Conservation (phyloP, 2,113 vertebrate species). For the Carettochelys insculpta region DNA sequence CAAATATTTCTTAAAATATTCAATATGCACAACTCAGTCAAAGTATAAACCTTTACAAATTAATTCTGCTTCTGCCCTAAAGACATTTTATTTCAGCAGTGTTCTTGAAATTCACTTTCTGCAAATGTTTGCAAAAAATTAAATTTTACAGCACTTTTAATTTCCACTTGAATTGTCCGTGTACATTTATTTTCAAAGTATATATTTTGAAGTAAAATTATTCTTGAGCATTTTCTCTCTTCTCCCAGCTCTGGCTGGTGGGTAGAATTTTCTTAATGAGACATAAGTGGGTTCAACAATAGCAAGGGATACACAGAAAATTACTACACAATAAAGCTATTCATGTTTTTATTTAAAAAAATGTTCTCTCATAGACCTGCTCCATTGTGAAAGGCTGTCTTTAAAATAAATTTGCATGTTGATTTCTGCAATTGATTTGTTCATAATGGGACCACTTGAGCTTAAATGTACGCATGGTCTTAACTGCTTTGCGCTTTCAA, state of each 20-base stretch:
- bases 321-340: background rate
- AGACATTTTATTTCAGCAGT: constrained; percentile 7
- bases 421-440: background rate
- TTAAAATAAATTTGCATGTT: background rate
- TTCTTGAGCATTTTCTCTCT: constrained; percentile 54
- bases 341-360: background rate
- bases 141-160: background rate
- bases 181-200: too few relatives aligned
- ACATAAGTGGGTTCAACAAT: constrained; percentile 34
- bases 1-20: background rate
- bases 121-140: constrained; percentile 7
- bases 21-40: background rate
- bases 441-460: background rate
- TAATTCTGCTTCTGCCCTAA: background rate
- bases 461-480: background rate
- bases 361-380: background rate
- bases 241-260: constrained; percentile 3
- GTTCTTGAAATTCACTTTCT: background rate
- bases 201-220: constrained; percentile 35
- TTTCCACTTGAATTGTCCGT: too few relatives aligned
- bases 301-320: background rate
- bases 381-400: background rate
- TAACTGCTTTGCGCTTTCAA: background rate
- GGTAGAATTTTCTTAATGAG: constrained; percentile 31
- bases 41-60: background rate